phyloP scores from a whole-genome alignment of 2,113 vertebrate genomes.

The Embiotoca jacksoni region DNA sequence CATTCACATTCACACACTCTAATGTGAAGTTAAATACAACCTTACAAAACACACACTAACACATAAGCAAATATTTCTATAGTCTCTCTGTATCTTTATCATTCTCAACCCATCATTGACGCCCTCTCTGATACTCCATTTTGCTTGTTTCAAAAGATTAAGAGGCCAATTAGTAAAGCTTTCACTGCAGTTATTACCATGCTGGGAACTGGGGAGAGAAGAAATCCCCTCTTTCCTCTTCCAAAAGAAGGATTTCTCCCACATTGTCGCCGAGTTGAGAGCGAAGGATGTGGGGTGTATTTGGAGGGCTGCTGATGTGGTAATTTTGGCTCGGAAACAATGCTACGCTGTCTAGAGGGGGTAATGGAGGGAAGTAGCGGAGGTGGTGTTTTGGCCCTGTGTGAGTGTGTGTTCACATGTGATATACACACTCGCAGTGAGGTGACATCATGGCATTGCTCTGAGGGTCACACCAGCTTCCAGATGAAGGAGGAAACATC shows the following conservation, averaged over 20 bases:
- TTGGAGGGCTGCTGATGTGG: conserved; percentile 67
- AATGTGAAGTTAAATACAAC: neutral
- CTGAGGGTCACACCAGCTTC: conserved; percentile 36
- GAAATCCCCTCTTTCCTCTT: conserved; percentile 62
- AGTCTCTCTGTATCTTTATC: conserved; percentile 3
- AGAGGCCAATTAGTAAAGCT: conserved; percentile 73
- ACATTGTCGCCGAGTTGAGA: conserved; percentile 66
- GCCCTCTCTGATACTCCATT: conserved; percentile 10
- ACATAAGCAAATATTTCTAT: neutral
- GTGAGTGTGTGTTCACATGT: conserved; percentile 19
- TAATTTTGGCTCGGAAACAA: conserved; percentile 75
- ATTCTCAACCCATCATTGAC: conserved; percentile 31
- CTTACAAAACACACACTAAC: neutral
- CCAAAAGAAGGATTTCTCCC: conserved; percentile 70
- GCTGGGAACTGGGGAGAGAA: conserved; percentile 68
- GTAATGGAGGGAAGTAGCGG: conserved; percentile 50
- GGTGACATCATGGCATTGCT: conserved; percentile 69
- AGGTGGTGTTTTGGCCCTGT: conserved; percentile 41
- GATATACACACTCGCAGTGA: conserved; percentile 35
- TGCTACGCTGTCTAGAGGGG: conserved; percentile 68
- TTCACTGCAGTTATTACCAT: conserved; percentile 58
- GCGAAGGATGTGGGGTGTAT: conserved; percentile 69
- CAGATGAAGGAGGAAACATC: conserved; percentile 65
- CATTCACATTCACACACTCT: neutral
- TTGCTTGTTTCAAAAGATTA: conserved; percentile 47